A percentile compares a stretch with the other conserved stretches of the same genome.
Evolutionary conservation across 2,888 invertebrate species (phyloP).

Genomic region (Lordiphosa fenestrarum): DNA sequence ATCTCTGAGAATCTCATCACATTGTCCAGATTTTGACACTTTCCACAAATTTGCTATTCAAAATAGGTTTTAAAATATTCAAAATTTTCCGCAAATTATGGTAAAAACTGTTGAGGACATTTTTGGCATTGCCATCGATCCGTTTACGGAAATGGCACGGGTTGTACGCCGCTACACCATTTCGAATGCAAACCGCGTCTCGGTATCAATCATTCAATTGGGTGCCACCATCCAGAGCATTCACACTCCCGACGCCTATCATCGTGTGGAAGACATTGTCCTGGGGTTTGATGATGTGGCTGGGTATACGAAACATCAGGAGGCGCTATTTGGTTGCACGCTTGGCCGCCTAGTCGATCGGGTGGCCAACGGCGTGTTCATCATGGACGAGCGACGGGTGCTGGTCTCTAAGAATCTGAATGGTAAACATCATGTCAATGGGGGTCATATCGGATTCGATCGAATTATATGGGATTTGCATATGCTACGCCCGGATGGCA

Average conservation of each 20-base stretch:
- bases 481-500: constrained; percentile 72
- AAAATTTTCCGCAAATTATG: constrained; percentile 45
- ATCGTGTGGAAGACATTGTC: constrained; percentile 87
- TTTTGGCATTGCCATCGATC: constrained; percentile 73
- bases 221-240: constrained; percentile 91
- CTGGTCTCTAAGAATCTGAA: constrained; percentile 86
- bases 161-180: constrained; percentile 75
- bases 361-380: constrained; percentile 87
- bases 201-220: constrained; percentile 83
- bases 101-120: constrained; percentile 73
- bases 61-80: constrained; percentile 5
- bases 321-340: constrained; percentile 92
- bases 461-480: constrained; percentile 86
- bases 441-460: constrained; percentile 91
- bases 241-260: constrained; percentile 87
- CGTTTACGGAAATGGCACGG: constrained; percentile 60
- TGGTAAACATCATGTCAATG: constrained; percentile 88
- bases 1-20: too few relatives aligned
- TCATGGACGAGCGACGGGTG: constrained; percentile 85
- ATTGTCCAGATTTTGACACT: too few relatives aligned
- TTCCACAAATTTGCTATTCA: too few relatives aligned
- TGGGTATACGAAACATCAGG: constrained; percentile 84
- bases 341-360: constrained; percentile 93
- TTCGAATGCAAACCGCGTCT: constrained; percentile 61
- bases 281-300: constrained; percentile 90